A percentile compares a stretch with the other conserved stretches of the same genome.
Evolutionary conservation across 1,140 invertebrate species (phyloP).

Genomic region (Drosophila sproati): DNA sequence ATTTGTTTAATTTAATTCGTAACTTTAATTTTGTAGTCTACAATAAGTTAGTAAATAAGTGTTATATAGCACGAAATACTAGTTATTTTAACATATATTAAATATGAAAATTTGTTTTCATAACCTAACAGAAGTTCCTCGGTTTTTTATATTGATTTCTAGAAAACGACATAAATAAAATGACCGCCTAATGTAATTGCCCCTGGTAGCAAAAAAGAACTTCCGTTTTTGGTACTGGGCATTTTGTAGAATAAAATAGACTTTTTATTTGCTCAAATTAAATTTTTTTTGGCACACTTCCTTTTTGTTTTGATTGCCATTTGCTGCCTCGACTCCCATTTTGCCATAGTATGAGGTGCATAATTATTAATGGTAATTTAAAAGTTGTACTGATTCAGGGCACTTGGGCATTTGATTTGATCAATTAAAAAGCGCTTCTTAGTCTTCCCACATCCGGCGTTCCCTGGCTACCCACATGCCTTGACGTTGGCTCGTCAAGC

Average conservation of each 20-base stretch:
- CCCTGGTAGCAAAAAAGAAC: slow-evolving; percentile 16
- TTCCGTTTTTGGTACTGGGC: slow-evolving; percentile 17
- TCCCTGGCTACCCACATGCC: slow-evolving; percentile 6
- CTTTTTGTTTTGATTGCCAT: slow-evolving; percentile 4
- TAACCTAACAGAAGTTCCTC: too few relatives aligned
- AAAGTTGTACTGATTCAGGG: slow-evolving; percentile 67
- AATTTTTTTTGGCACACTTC: slow-evolving; percentile 35
- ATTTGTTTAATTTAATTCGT: too few relatives aligned
- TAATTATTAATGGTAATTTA: slow-evolving; percentile 73
- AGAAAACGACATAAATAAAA: too few relatives aligned
- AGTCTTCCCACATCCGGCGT: neutral
- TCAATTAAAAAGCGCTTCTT: slow-evolving; percentile 41
- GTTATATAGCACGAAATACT: too few relatives aligned
- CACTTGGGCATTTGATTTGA: slow-evolving; percentile 58
- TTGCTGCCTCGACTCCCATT: neutral
- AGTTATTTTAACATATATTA: too few relatives aligned
- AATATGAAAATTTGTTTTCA: too few relatives aligned
- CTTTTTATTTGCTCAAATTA: slow-evolving; percentile 49
- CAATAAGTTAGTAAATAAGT: too few relatives aligned
- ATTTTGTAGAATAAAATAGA: slow-evolving; percentile 20
- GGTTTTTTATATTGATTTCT: too few relatives aligned
- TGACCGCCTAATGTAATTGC: slow-evolving; percentile 13
- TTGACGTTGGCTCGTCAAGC: neutral
- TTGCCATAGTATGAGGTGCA: slow-evolving; percentile 3
- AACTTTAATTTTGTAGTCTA: too few relatives aligned